Percentiles rank a stretch among this genome's conserved stretches.
Evolutionary conservation across 1,140 invertebrate genomes (phyloP).

Genomic region (Scaptomyza montana): DNA sequence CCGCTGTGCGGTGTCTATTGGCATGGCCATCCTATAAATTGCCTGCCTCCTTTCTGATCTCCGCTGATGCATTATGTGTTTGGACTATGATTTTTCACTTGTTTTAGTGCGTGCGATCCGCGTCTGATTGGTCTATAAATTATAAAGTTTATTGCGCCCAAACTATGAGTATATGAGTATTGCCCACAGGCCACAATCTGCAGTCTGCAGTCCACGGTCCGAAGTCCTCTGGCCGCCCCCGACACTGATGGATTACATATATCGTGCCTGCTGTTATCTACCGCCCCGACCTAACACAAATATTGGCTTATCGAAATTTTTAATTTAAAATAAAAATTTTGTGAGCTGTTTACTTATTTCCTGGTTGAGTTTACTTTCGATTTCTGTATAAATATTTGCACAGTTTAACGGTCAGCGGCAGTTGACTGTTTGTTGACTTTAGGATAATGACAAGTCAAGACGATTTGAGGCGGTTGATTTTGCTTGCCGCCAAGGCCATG

Average conservation of each 20-base stretch:
- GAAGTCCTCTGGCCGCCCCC: constrained; percentile 44
- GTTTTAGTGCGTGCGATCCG: constrained; percentile 72
- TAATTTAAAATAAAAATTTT: constrained; percentile 14
- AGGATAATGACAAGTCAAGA: constrained; percentile 20
- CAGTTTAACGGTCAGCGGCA: constrained; percentile 67
- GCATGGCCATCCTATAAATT: constrained; percentile 77
- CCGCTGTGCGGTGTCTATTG: constrained; percentile 78
- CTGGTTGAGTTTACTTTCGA: constrained; percentile 62
- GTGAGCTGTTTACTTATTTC: constrained; percentile 50
- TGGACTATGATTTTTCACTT: constrained; percentile 82
- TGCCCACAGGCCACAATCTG: background rate
- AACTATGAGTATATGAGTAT: constrained; percentile 1
- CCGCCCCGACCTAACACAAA: constrained; percentile 35
- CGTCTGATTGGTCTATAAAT: constrained; percentile 78
- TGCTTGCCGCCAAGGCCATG: constrained; percentile 40
- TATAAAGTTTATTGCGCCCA: constrained; percentile 68
- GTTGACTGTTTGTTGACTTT: constrained; percentile 28
- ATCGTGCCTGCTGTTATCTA: constrained; percentile 32
- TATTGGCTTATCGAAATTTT: constrained; percentile 63
- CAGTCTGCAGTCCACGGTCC: background rate
- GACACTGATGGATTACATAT: constrained; percentile 76
- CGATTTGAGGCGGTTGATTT: constrained; percentile 14
- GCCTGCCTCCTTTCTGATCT: constrained; percentile 48
- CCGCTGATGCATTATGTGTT: constrained; percentile 77
- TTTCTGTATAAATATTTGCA: constrained; percentile 72